Evolutionary conservation across 2,113 vertebrate genomes (phyloP).

Genomic region (Ciconia stormi): DNA sequence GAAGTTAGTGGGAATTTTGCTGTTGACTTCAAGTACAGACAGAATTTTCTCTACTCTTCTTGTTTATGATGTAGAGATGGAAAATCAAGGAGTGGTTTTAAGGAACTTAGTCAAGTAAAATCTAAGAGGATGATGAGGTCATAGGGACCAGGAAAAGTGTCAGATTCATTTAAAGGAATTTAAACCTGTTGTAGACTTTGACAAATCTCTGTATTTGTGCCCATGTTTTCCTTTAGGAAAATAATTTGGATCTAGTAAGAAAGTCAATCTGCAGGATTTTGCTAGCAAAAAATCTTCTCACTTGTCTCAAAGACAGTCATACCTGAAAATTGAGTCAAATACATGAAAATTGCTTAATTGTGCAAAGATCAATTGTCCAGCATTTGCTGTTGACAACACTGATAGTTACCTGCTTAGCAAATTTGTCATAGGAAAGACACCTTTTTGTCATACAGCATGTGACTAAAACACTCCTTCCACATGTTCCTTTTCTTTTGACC

Average conservation of each 20-base stretch:
- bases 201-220: not conserved
- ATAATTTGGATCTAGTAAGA: not conserved
- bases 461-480: not conserved
- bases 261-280: not conserved
- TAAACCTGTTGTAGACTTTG: not conserved
- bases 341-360: not conserved
- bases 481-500: not conserved
- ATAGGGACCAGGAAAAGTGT: not conserved
- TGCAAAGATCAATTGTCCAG: not conserved
- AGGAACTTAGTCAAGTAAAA: not conserved
- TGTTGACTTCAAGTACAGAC: not conserved
- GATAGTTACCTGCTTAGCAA: not conserved
- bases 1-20: not conserved
- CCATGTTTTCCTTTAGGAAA: not conserved
- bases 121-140: not conserved
- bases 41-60: not conserved
- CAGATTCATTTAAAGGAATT: not conserved
- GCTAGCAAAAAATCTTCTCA: not conserved
- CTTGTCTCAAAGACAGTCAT: not conserved
- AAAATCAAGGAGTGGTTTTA: not conserved
- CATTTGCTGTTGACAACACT: not conserved
- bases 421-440: not conserved
- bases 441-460: not conserved
- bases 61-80: not conserved
- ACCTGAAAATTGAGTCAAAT: not conserved